Conservation (phyloP, 1,140 invertebrate genomes). For the Bombus sibiricus region DNA sequence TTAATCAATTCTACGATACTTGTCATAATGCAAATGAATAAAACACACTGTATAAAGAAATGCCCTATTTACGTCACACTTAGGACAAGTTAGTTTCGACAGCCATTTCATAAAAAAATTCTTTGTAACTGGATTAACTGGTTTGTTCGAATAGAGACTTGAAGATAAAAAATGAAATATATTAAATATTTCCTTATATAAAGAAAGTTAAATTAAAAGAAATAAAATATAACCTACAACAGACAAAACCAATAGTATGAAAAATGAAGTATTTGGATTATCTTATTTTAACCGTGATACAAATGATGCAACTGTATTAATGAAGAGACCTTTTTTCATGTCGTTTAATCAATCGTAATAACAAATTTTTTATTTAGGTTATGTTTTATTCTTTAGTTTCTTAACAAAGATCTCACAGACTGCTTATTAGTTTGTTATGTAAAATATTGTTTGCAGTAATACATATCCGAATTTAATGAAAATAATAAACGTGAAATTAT, state of each 20-base stretch:
- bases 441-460: not conserved
- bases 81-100: conserved; percentile 31
- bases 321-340: not conserved
- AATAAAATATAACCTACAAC: conserved; percentile 47
- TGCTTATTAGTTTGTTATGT: conserved; percentile 2
- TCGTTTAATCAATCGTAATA: not conserved
- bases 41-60: conserved; percentile 31
- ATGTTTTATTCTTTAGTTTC: conserved; percentile 32
- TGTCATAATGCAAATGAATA: conserved; percentile 4
- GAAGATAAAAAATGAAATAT: conserved; percentile 15
- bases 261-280: not conserved
- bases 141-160: not conserved
- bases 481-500: not conserved
- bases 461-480: conserved; percentile 3
- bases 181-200: not conserved
- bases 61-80: not conserved
- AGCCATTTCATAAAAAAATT: conserved; percentile 13
- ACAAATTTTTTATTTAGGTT: conserved; percentile 35
- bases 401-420: not conserved
- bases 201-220: conserved; percentile 6
- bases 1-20: not conserved
- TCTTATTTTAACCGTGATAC: not conserved
- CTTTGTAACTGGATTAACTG: conserved; percentile 2
- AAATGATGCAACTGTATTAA: not conserved
- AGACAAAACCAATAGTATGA: not conserved